Percentiles rank a stretch among this genome's conserved stretches.
Conservation (phyloP, 1,140 invertebrate genomes). For the Eciton burchellii region DNA sequence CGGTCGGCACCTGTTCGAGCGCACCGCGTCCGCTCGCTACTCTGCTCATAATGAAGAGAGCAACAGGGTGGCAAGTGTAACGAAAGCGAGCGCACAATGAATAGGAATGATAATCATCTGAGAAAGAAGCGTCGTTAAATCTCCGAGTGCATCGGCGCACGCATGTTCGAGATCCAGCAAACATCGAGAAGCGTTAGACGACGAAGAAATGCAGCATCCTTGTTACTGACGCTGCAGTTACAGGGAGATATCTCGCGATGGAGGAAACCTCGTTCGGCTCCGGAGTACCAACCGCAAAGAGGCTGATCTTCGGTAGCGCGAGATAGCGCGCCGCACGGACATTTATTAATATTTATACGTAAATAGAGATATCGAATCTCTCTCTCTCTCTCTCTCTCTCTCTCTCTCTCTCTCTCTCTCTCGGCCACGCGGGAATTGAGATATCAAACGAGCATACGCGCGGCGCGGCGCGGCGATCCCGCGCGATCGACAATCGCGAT, state of each 20-base stretch:
- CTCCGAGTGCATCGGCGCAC: neutral
- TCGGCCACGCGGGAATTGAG: conserved; percentile 35
- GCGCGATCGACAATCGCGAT: conserved; percentile 57
- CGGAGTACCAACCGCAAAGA: conserved; percentile 29
- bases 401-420: too few species aligned
- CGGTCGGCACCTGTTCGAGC: conserved; percentile 73
- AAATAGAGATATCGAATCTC: conserved; percentile 58
- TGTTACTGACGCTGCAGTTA: too few species aligned
- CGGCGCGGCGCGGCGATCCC: conserved; percentile 9
- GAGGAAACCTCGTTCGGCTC: conserved; percentile 50
- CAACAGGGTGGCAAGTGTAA: conserved; percentile 26
- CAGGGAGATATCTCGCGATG: too few species aligned
- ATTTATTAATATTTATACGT: conserved; percentile 64
- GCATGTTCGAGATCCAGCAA: neutral
- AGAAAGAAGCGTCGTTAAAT: conserved; percentile 9
- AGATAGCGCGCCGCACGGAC: conserved; percentile 33
- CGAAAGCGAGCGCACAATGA: conserved; percentile 25
- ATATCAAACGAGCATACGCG: conserved; percentile 28
- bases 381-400: too few species aligned
- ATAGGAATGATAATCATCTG: conserved; percentile 25
- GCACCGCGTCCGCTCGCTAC: conserved; percentile 63
- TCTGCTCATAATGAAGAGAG: conserved; percentile 64
- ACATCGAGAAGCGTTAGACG: neutral
- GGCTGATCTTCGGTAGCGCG: conserved; percentile 35
- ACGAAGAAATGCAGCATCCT: neutral